Evolutionary conservation across 2,797 vertebrate genomes (phyloP).

Genomic region (Hephaestus fuliginosus): DNA sequence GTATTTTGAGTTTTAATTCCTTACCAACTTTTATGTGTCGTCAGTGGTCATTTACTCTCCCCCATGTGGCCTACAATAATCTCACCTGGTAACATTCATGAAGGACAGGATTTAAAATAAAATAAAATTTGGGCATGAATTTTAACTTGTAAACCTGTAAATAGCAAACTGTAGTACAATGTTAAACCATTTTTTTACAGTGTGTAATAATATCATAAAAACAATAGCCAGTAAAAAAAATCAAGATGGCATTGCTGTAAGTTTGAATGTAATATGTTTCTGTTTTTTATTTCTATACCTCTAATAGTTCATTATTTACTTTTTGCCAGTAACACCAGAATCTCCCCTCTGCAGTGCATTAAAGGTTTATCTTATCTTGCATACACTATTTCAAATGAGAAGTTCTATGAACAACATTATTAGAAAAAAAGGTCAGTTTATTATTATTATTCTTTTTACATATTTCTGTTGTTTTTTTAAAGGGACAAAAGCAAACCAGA

Average conservation of each 20-base stretch:
- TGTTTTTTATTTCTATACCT: neutral
- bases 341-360: neutral
- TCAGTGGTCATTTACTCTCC: neutral
- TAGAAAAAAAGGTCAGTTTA: neutral
- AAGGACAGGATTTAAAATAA: neutral
- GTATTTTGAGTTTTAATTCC: neutral
- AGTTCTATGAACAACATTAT: neutral
- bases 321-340: neutral
- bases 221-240: neutral
- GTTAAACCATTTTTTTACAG: neutral
- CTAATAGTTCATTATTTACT: neutral
- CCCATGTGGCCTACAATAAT: too few relatives aligned
- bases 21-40: neutral
- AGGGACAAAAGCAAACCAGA: neutral
- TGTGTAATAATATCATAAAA: neutral
- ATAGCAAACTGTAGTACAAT: neutral
- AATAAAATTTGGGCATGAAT: neutral
- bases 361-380: neutral
- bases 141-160: neutral
- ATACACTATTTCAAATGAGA: too few relatives aligned
- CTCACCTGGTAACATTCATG: neutral
- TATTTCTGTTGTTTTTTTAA: neutral
- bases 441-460: neutral
- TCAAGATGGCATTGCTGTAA: neutral
- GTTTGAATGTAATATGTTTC: neutral